These are phyloP conservation scores for Drosophila barbarae DNA, from an alignment of 2,888 invertebrate species.

Conservation along the genomic window DNA sequence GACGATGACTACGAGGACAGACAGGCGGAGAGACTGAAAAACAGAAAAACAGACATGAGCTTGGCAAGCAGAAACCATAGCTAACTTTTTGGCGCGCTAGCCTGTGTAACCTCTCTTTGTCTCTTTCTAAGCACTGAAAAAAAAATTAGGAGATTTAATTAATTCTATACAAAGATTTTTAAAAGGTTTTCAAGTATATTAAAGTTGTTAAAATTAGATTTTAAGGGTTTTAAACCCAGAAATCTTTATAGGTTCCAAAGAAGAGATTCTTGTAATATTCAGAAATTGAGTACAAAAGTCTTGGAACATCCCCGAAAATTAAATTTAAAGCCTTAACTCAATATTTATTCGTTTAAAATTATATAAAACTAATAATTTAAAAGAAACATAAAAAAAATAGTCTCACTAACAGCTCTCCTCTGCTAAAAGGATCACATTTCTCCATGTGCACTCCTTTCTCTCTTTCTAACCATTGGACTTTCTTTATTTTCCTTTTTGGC, in stretches of 20 bases:
- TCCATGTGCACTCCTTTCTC: slow-evolving; percentile 9
- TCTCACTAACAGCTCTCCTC: background rate
- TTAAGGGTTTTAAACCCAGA: background rate
- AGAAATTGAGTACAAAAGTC: no score
- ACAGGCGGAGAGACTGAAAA: slow-evolving; percentile 17
- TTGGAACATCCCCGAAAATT: no score
- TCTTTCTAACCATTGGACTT: slow-evolving; percentile 18
- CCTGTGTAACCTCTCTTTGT: slow-evolving; percentile 8
- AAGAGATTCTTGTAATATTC: no score
- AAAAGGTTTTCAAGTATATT: background rate
- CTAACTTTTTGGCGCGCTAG: slow-evolving; percentile 65
- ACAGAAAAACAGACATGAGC: slow-evolving; percentile 38
- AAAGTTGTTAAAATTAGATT: background rate
- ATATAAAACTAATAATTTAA: no score
- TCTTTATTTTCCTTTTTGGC: slow-evolving; percentile 31
- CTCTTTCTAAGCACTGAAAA: background rate
- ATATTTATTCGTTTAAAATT: background rate
- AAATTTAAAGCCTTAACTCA: background rate
- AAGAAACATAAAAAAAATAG: no score
- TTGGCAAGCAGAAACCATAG: slow-evolving; percentile 52
- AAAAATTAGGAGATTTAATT: background rate
- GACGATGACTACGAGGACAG: slow-evolving; percentile 7
- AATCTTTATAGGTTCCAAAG: background rate
- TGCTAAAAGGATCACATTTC: background rate
- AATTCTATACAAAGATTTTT: background rate